Percentiles rank a stretch among this genome's conserved stretches.
phyloP scores from a whole-genome alignment of 2,113 vertebrate species.

The Bufo gargarizans region DNA sequence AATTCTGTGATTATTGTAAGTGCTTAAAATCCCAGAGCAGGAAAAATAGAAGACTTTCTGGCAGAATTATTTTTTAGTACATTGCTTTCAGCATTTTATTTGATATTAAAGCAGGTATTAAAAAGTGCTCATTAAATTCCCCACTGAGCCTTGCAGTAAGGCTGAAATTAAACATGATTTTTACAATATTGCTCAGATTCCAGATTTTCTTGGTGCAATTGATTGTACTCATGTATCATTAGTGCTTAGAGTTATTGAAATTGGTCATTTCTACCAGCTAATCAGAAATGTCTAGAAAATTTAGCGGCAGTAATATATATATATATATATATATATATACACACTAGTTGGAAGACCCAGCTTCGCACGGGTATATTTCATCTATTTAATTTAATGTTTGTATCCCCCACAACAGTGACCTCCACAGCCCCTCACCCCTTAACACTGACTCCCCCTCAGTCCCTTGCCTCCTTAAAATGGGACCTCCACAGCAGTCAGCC shows the following conservation, averaged over 20 bases:
- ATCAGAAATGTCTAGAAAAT: conserved; percentile 10
- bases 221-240: conserved; percentile 50
- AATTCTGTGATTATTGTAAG: neutral
- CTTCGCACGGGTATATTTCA: too few relatives aligned
- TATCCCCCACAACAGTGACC: too few relatives aligned
- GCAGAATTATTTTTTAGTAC: conserved; percentile 38
- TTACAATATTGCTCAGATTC: conserved; percentile 51
- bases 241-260: conserved; percentile 38
- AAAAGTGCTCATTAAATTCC: conserved; percentile 55
- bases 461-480: too few relatives aligned
- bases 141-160: conserved; percentile 43
- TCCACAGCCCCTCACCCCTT: too few relatives aligned
- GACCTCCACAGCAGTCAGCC: too few relatives aligned
- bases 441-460: too few relatives aligned
- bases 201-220: conserved; percentile 50
- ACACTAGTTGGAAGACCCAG: too few relatives aligned
- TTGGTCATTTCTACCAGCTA: conserved; percentile 29
- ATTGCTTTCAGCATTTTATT: conserved; percentile 50
- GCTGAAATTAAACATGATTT: conserved; percentile 55
- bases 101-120: conserved; percentile 57
- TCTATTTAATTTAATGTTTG: too few relatives aligned
- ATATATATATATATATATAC: neutral
- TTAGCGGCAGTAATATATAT: neutral
- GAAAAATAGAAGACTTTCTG: conserved; percentile 36
- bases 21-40: neutral